Base-by-base conservation (phyloP, 1,140 invertebrate genomes). In the Latrodectus geometricus region DNA sequence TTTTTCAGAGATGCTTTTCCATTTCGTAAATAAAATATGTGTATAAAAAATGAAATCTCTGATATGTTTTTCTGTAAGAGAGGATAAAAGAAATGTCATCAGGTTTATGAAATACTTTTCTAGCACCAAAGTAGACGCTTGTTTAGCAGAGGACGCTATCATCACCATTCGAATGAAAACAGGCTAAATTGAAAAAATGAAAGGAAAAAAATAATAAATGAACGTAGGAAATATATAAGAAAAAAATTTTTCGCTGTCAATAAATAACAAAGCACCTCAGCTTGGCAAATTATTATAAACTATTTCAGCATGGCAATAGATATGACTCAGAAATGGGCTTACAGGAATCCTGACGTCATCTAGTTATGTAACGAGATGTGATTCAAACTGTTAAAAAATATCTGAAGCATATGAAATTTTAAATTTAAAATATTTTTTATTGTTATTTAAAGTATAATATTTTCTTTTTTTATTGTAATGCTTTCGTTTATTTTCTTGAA, bases 241-340 rank as follows among this genome's bases (percentile, higher is more conserved):
- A 75, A 75, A n/a, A 21, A 52, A 72, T 48, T 35, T 23, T 17
- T 48, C 15, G 17, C 73, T 75, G 48, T 75, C 73, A 75, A 75
- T 75, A 75, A 75, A 75, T 75, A 75, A 75, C 73, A 52, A 17
- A 75, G 73, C 73, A 75, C 48, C 73, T 75, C n/a, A 7, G 73
- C n/a, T 9, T 11, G 12, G 15, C 48, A 35, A 35, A 35, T 35
- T 5, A 35, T 35, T 35, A 35, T 35, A 5, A 35, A 35, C 5
- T 35, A 35, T 35, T 35, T 5, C 35, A 3, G 5, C 35, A 35
- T 35, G 35, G 35, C 5, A 3, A 5, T 35, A 3, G 35, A 35
- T 35, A 3, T 35, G 35, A 35, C 35, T 35, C 35, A 35, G 35
- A 35, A 35, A 35, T 5, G 35, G 35, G 35, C 35, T 1, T 35